Evolutionary conservation across 2,888 invertebrate species (phyloP).

Genomic region (Drosophila merina): DNA sequence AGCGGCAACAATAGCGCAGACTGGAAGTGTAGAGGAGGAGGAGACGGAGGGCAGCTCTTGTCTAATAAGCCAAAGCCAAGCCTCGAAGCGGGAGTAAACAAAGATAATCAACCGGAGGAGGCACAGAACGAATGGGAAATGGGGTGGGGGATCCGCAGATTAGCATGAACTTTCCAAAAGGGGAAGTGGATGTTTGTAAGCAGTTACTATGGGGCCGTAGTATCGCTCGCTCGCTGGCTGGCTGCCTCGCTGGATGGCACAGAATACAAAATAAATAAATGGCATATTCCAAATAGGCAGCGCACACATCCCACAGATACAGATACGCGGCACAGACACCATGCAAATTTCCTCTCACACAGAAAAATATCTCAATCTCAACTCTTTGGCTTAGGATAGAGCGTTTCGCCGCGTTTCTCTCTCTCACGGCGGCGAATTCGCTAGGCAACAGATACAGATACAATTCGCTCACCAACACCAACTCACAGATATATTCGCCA

Average conservation of each 20-base stretch:
- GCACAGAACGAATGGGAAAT: neutral
- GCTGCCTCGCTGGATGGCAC: conserved; percentile 2
- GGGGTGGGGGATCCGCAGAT: conserved; percentile 56
- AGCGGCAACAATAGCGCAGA: conserved; percentile 50
- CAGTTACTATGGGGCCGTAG: conserved; percentile 41
- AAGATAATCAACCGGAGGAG: conserved; percentile 53
- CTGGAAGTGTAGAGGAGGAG: conserved; percentile 62
- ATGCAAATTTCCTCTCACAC: conserved; percentile 33
- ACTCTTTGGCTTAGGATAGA: conserved; percentile 37
- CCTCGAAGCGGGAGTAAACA: conserved; percentile 46
- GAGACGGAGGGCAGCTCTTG: conserved; percentile 42
- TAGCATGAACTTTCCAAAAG: conserved; percentile 67
- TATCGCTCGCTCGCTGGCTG: conserved; percentile 21
- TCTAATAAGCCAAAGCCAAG: conserved; percentile 72
- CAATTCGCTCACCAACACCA: conserved; percentile 2
- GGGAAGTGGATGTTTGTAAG: conserved; percentile 48
- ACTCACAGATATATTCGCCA: conserved; percentile 36
- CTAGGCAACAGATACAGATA: conserved; percentile 25
- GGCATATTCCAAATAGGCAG: conserved; percentile 37
- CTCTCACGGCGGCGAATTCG: conserved; percentile 27
- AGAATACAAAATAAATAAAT: conserved; percentile 41
- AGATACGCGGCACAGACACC: conserved; percentile 15
- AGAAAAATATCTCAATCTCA: conserved; percentile 34
- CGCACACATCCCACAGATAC: conserved; percentile 20
- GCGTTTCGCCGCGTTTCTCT: conserved; percentile 23